Conservation (phyloP, 2,888 invertebrate genomes). For the Callyntrura guangdongensis region DNA sequence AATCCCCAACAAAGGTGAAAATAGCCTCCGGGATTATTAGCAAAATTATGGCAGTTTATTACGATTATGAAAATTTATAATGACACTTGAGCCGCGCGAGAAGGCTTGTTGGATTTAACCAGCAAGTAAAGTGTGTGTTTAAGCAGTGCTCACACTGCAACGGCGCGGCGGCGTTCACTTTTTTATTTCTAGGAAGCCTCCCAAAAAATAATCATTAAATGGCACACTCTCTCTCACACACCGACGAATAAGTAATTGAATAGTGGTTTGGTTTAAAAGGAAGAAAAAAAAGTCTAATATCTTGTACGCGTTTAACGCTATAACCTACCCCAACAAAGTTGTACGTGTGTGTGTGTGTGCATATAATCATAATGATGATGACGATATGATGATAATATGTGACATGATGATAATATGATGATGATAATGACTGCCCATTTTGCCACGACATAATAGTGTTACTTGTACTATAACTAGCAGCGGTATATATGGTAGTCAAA, state of each 20-base stretch:
- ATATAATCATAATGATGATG: conserved; percentile 71
- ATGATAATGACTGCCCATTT: conserved; percentile 73
- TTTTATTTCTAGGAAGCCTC: too few species aligned
- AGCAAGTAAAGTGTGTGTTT: too few species aligned
- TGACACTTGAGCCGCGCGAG: conserved; percentile 62
- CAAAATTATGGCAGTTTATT: conserved; percentile 71
- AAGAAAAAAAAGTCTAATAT: too few species aligned
- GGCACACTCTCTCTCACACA: too few species aligned
- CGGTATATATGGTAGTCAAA: conserved; percentile 11
- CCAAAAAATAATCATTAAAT: too few species aligned
- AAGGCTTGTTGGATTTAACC: too few species aligned
- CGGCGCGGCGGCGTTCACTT: too few species aligned
- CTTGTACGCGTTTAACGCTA: too few species aligned
- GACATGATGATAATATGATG: conserved; percentile 75
- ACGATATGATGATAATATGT: conserved; percentile 71
- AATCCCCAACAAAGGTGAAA: conserved; percentile 27
- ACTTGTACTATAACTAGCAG: too few species aligned
- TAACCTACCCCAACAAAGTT: conserved; percentile 69
- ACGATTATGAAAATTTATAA: conserved; percentile 68
- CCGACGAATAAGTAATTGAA: too few species aligned
- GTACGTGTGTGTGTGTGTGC: conserved; percentile 59
- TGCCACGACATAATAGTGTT: conserved; percentile 67
- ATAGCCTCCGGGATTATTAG: conserved; percentile 64
- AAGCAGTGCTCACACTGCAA: too few species aligned
- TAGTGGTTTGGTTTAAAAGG: too few species aligned